Base-by-base conservation (phyloP, 2,113 vertebrate genomes). In the Phylloscopus trochilus region DNA sequence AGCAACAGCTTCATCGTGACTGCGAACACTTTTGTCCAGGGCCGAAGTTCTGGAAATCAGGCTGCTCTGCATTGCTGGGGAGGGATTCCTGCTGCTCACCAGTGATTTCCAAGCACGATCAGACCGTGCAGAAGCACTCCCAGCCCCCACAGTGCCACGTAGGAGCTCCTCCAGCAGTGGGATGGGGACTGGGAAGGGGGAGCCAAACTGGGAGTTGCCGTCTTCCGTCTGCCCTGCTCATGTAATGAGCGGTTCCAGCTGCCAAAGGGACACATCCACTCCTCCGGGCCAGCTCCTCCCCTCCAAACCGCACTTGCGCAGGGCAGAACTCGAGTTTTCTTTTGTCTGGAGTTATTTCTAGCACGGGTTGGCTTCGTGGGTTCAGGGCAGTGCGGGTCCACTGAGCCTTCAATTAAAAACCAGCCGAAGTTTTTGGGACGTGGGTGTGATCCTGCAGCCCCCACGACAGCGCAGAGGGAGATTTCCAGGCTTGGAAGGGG, bases 121-220 rank as follows among this genome's bases (percentile, higher is more conserved):
- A 3, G 67, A 9, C 19, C 55, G 16, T 22, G 41, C 41, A 9
- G 63, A 47, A 37, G 24, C 31, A 0, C 55, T 94, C 93, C 95
- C 93, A 33, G 67, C 96, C 95, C 96, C 93, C 96, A 92, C 64
- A 90, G 81, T 97, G 97, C 97, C 97, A 97, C 97, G 97, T 96
- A 10, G 95, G 78, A 96, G 89, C 79, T 74, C 77, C 80, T 68
- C 27, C 69, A 52, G 95, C 67, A 6, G 37, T 55, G 87, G 83
- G 90, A 90, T 83, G 83, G 43, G 62, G 66, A 41, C 12, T 13
- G 43, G 63, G 89, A 82, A 77, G 89, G 92, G 95, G 90, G 90
- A 93, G 89, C 41, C 35, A 78, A n/a, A 8, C 72, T 94, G 92
- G 92, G 87, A 96, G 95, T 60, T 86, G 87, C 87, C 75, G 26